Conservation (phyloP, 2,888 invertebrate genomes). For the Margaritifera margaritifera region DNA sequence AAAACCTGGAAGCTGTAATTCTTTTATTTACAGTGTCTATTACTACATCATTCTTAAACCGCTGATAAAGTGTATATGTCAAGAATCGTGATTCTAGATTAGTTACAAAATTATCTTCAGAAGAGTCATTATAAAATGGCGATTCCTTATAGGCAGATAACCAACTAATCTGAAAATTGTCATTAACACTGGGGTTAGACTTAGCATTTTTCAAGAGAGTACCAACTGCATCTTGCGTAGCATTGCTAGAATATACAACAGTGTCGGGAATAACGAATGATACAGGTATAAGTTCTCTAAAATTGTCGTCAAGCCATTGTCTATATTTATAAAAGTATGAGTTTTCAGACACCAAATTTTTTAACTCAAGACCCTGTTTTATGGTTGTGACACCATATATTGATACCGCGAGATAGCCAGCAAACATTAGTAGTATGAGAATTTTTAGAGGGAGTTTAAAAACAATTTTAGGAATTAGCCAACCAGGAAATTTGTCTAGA, state of each 20-base stretch:
- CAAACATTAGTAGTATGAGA: conserved; percentile 42
- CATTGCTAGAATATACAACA: conserved; percentile 18
- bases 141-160: conserved; percentile 10
- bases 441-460: conserved; percentile 31
- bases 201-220: conserved; percentile 11
- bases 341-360: conserved; percentile 47
- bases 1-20: conserved; percentile 87
- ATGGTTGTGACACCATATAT: conserved; percentile 53
- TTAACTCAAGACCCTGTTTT: conserved; percentile 51
- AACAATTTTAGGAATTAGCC: conserved; percentile 41
- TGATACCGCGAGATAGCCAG: conserved; percentile 49
- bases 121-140: conserved; percentile 9
- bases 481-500: conserved; percentile 49
- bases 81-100: conserved; percentile 16
- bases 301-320: conserved; percentile 27
- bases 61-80: not conserved
- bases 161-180: conserved; percentile 27
- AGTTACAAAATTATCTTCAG: conserved; percentile 15
- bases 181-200: conserved; percentile 10
- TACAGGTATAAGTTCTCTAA: conserved; percentile 21
- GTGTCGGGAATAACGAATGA: conserved; percentile 19
- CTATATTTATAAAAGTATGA: conserved; percentile 54
- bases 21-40: conserved; percentile 61
- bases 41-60: conserved; percentile 32
- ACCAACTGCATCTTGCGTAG: conserved; percentile 10